Conservation (phyloP, 2,797 vertebrate genomes). For the Sandelia bainsii region DNA sequence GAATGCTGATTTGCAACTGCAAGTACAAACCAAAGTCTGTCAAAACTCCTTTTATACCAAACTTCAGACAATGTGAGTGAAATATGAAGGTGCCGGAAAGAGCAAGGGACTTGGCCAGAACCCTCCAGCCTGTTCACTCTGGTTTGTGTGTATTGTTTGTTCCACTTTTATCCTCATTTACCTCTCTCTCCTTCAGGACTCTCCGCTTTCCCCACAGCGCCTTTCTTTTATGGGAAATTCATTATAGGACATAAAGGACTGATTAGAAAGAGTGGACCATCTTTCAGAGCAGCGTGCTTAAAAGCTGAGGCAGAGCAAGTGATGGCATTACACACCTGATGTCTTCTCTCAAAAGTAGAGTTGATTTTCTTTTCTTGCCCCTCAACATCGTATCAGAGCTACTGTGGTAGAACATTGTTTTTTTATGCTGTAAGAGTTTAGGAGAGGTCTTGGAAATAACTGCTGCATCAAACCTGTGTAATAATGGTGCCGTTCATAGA, state of each 20-base stretch:
- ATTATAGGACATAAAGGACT: conserved; percentile 66
- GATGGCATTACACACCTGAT: conserved; percentile 63
- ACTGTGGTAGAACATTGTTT: conserved; percentile 56
- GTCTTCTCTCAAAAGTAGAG: conserved; percentile 59
- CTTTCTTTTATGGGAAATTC: conserved; percentile 67
- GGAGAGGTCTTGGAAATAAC: conserved; percentile 29
- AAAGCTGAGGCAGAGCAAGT: conserved; percentile 31
- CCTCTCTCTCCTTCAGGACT: conserved; percentile 24
- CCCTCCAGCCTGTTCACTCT: conserved; percentile 17
- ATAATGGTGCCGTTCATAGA: conserved; percentile 25
- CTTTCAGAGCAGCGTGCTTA: conserved; percentile 36
- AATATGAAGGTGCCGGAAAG: conserved; percentile 58
- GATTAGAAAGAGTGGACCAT: conserved; percentile 58
- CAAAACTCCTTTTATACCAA: conserved; percentile 53
- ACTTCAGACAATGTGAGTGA: conserved; percentile 52
- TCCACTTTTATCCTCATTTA: conserved; percentile 53
- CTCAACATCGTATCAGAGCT: conserved; percentile 38
- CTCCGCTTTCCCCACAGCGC: conserved; percentile 26
- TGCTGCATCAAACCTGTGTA: conserved; percentile 9
- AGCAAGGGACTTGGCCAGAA: conserved; percentile 19
- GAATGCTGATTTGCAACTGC: conserved; percentile 56
- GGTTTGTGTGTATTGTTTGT: conserved; percentile 39
- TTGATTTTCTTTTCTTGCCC: conserved; percentile 48
- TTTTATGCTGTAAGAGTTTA: conserved; percentile 42
- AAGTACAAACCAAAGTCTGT: conserved; percentile 47